Evolutionary conservation across 2,888 invertebrate genomes (phyloP), one percentile per base, ranked within the genome.

Genomic region (Arenicola marina): DNA sequence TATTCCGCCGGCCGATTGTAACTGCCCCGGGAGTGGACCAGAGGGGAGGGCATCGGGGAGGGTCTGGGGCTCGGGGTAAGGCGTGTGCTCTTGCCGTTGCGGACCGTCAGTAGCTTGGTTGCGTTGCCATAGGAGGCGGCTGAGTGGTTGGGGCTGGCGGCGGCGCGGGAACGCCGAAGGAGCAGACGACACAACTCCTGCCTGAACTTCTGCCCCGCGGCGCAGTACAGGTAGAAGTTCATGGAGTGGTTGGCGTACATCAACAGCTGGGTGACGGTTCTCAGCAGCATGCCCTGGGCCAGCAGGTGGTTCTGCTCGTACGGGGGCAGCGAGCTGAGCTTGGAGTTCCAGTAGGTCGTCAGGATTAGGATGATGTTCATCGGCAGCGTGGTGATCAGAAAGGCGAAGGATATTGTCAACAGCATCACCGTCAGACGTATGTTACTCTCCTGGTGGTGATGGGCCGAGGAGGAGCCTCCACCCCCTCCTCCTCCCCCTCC

Each of bases 151-250:
- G n/a, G n/a, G n/a, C n/a, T n/a, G n/a, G n/a, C n/a, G n/a, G n/a
- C n/a, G n/a, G n/a, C n/a, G n/a, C n/a, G n/a, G n/a, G n/a, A n/a
- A n/a, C n/a, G n/a, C n/a, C n/a, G n/a, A n/a, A n/a, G 62, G 33
- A 66, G 38, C 44, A 67, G 32, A 26, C 31, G 26, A 15, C 48
- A 24, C 18, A 69, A 48, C 45, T 69, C 65, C 33, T 62, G 62
- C 4, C 69, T 57, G 56, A 69, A 69, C 51, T 67, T 67, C 55
- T 65, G 57, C 24, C 69, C 69, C 2, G 67, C 65, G 43, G 66
- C 63, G 48, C 67, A 67, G 59, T 69, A 69, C 21, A 69, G 63
- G 59, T 59, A 69, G 56, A 69, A 69, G 56, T 69, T 69, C 33
- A 65, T 67, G 44, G 61, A 55, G 46, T 69, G 67, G 51, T 69